Base-by-base conservation (phyloP, 23 tunicate species). In the Botrylloides violaceus region DNA sequence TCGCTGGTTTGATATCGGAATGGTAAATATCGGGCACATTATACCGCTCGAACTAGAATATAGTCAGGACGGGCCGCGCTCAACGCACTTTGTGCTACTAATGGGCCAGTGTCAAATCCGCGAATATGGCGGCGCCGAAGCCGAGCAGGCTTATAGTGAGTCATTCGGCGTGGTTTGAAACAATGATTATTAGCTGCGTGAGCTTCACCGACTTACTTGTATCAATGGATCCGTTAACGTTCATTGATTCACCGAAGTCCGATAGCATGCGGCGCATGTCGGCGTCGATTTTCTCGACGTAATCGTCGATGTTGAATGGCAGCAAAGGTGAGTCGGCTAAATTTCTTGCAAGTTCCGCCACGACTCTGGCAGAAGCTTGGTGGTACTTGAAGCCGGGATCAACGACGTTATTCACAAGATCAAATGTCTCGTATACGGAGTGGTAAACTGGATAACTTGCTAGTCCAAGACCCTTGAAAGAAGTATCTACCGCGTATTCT, bases 391-490 rank as follows among this genome's bases (percentile, higher is more conserved):
- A 84, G 35, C 72, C 79, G 34, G 83, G 83, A 63, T 84, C 92
- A 25, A 77, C 77, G 32, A 43, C 71, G 49, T 61, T 84, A 26
- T 59, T 64, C 24, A 84, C 83, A 15, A 80, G 56, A 9, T 62
- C 65, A 34, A 84, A 84, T 3, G 92, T 84, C 49, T 84, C 92
- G 66, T 84, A 84, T 36, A 84, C 92, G 12, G 92, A 84, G 59
- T 84, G 92, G 34, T 84, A 84, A 25, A 84, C 79, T 1, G 92
- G 92, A 34, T 84, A 84, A 2, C 78, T 33, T 49, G 75, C 66
- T 9, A 84, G 18, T 4, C 83, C 92, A 9, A 78, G 32, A 3
- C 27, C 21, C 92, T n/a, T 82, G 66, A 55, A 76, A 66, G 61
- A 7, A n/a, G 28, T 23, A 59, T 15, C 12, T 7, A 43, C 53